Conservation (phyloP, 2,888 invertebrate species). For the Lysandra bellargus region DNA sequence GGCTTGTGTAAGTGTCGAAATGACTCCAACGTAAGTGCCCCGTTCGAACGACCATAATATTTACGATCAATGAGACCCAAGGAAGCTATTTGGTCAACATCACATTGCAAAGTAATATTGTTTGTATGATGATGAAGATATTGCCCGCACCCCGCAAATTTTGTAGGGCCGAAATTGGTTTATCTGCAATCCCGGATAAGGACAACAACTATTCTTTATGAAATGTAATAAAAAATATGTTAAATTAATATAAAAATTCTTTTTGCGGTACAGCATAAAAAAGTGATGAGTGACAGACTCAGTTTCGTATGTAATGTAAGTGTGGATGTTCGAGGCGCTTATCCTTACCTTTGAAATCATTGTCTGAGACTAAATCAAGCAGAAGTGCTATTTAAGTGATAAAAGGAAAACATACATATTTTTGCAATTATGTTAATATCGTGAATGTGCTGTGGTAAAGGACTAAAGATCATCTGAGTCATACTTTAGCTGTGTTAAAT, state of each 20-base stretch:
- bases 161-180: too few species aligned
- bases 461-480: conserved; percentile 6
- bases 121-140: too few species aligned
- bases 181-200: too few species aligned
- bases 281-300: too few species aligned
- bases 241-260: too few species aligned
- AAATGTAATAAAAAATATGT: too few species aligned
- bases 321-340: background rate
- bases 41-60: background rate
- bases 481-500: background rate
- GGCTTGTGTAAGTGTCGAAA: background rate
- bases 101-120: too few species aligned
- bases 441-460: background rate
- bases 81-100: too few species aligned
- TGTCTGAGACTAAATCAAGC: conserved; percentile 13
- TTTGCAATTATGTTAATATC: conserved; percentile 17
- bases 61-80: background rate
- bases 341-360: background rate
- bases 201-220: too few species aligned
- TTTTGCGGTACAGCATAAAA: background rate
- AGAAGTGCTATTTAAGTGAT: conserved; percentile 28
- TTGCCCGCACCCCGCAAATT: too few species aligned
- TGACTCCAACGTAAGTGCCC: background rate
- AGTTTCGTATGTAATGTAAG: background rate
- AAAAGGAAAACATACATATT: conserved; percentile 26